A percentile compares a stretch with the other conserved stretches of the same genome.
Evolutionary conservation across 2,888 invertebrate genomes (phyloP).

Genomic region (Gastracanthus pulcherrimus): DNA sequence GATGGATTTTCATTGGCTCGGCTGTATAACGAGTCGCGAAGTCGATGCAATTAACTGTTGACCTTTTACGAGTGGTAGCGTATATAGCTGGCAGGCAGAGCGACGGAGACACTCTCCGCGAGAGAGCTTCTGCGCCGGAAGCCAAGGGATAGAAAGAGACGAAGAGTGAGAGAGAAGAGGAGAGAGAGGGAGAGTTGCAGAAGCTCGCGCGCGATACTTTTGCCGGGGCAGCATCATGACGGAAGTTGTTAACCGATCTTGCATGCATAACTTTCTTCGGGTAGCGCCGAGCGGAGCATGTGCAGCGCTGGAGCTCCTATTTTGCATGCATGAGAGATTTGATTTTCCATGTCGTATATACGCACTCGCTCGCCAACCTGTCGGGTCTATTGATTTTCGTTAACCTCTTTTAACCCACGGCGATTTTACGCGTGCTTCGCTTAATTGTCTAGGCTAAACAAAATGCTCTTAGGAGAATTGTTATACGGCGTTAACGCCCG

Average conservation of each 20-base stretch:
- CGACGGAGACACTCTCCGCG: not conserved
- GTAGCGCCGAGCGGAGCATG: not conserved
- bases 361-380: constrained; percentile 27
- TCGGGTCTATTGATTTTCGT: constrained; percentile 52
- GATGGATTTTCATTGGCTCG: constrained; percentile 56
- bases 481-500: constrained; percentile 20
- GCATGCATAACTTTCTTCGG: constrained; percentile 48
- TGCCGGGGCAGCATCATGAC: constrained; percentile 33
- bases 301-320: not conserved
- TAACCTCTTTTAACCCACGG: constrained; percentile 23
- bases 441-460: not conserved
- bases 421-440: constrained; percentile 21
- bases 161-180: not conserved
- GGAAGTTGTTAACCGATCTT: constrained; percentile 55
- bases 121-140: constrained; percentile 15
- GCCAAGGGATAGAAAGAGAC: not conserved
- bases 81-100: not conserved
- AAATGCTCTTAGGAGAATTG: constrained; percentile 6
- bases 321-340: constrained; percentile 50
- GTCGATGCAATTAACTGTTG: constrained; percentile 66
- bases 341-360: constrained; percentile 17
- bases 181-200: not conserved
- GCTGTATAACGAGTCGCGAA: constrained; percentile 44
- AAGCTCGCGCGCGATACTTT: constrained; percentile 17
- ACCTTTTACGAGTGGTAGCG: constrained; percentile 65